A percentile compares a stretch with the other conserved stretches of the same genome.
phyloP scores from a whole-genome alignment of 2,113 vertebrate genomes.

The Donacobius atricapilla region DNA sequence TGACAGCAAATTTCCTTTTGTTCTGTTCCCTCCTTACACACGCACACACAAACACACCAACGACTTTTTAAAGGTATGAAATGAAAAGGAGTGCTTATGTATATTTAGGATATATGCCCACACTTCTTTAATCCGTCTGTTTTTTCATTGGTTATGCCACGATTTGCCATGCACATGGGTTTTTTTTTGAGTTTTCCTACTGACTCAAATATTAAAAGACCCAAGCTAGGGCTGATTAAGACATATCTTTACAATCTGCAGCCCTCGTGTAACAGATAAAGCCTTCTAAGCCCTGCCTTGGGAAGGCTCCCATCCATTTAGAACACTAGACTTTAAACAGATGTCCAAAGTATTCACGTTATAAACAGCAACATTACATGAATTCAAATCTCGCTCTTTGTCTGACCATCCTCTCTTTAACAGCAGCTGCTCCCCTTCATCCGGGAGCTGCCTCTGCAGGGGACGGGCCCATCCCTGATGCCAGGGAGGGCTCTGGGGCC shows the following conservation, averaged over 20 bases:
- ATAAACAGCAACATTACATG: constrained; percentile 53
- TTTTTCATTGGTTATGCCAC: neutral
- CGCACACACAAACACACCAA: neutral
- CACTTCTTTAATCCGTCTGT: neutral
- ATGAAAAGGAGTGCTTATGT: neutral
- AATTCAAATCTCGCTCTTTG: constrained; percentile 65
- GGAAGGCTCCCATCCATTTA: constrained; percentile 51
- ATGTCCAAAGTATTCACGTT: constrained; percentile 59
- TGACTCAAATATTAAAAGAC: constrained; percentile 15
- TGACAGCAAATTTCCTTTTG: constrained; percentile 15
- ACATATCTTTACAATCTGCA: constrained; percentile 29
- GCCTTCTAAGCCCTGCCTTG: constrained; percentile 8
- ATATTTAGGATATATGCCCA: neutral
- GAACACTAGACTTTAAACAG: constrained; percentile 51
- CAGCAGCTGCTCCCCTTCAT: constrained; percentile 19
- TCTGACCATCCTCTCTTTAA: neutral
- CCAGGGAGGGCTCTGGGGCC: neutral
- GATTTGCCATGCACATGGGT: neutral
- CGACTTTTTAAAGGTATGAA: constrained; percentile 1
- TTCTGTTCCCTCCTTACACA: neutral
- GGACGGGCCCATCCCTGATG: neutral
- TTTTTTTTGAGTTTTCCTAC: neutral
- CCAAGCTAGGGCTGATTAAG: constrained; percentile 48
- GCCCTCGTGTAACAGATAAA: neutral
- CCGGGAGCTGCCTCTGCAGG: neutral